Evolutionary conservation across 2,888 invertebrate species (phyloP).

Genomic region (Drosophila atripex): DNA sequence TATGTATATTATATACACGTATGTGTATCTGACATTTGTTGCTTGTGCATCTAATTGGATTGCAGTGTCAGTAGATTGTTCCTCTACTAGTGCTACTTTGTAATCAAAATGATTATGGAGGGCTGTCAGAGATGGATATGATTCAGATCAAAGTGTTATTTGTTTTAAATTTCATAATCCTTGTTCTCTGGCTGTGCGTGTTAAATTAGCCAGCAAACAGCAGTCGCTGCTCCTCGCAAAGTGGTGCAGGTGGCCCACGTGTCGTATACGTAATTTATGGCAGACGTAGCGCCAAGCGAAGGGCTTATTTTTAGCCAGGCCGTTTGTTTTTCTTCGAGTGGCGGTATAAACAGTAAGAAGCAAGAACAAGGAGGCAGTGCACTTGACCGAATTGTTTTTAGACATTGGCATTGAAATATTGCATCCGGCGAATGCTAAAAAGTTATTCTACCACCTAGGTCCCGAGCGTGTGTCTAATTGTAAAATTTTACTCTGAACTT

Average conservation of each 20-base stretch:
- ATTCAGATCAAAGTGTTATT: slow-evolving; percentile 5
- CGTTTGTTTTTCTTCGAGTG: slow-evolving; percentile 15
- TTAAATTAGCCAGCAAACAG: neutral
- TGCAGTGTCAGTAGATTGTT: slow-evolving; percentile 15
- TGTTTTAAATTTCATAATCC: slow-evolving; percentile 1
- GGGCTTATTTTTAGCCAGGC: slow-evolving; percentile 41
- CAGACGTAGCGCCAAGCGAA: slow-evolving; percentile 13
- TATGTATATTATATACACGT: neutral
- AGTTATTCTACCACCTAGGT: neutral
- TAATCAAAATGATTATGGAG: neutral
- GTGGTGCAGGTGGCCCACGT: slow-evolving; percentile 24
- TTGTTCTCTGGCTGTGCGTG: too few relatives aligned
- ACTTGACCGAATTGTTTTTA: slow-evolving; percentile 31
- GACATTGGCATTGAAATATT: slow-evolving; percentile 50
- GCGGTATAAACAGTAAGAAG: slow-evolving; percentile 18
- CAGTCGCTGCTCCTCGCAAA: neutral
- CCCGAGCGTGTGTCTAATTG: slow-evolving; percentile 36
- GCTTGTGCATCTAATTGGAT: slow-evolving; percentile 60
- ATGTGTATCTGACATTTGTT: slow-evolving; percentile 41
- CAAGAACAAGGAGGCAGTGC: neutral
- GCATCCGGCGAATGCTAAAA: slow-evolving; percentile 2
- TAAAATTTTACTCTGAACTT: slow-evolving; percentile 43
- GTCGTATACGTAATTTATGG: slow-evolving; percentile 49
- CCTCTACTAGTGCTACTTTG: slow-evolving; percentile 2
- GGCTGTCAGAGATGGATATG: neutral